Evolutionary conservation across 2,888 invertebrate genomes (phyloP), one percentile per base, ranked within the genome.

Genomic region (Lasioglossum vierecki): DNA sequence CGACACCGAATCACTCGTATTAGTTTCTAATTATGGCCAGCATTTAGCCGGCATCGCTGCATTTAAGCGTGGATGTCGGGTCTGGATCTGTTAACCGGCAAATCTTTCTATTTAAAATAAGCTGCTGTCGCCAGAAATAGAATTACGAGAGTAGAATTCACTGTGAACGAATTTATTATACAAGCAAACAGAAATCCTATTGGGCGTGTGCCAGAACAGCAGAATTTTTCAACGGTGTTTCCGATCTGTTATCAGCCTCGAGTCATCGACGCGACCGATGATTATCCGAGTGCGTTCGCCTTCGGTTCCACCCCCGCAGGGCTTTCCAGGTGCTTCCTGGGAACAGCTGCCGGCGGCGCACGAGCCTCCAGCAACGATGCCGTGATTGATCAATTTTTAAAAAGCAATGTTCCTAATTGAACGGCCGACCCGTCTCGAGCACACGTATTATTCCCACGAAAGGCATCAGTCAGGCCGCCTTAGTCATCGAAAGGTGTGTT

Each of bases 401-500:
- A 94, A 94, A 93, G 93, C 93, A 93, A 93, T 93, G 93, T 91
- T 92, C 93, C 90, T 94, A 94, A 94, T 94, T 94, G 93, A 92
- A 91, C 89, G 82, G 87, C 89, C 88, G 86, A 41, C 83, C 80
- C 83, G 81, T 71, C 79, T 80, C 81, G 71, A 66, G 74, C 75
- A 68, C 49, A 81, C 77, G 80, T 60, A 79, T 84, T 85, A 81
- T 83, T 85, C 71, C 77, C 87, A 85, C 84, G 86, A 84, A 83
- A 85, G 83, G 84, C 85, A 82, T 89, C 89, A 70, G 79, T 85
- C 88, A 84, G 83, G 84, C 81, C 75, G 81, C 84, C 92, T 94
- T 93, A 94, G 94, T 94, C 94, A 94, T 94, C 92, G 88, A 92
- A 94, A 94, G 93, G 93, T 93, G 93, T 91, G 93, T 91, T 91